These are phyloP conservation scores for Batillaria attramentaria DNA, from an alignment of 1,140 invertebrate genomes.

Conservation along the genomic window DNA sequence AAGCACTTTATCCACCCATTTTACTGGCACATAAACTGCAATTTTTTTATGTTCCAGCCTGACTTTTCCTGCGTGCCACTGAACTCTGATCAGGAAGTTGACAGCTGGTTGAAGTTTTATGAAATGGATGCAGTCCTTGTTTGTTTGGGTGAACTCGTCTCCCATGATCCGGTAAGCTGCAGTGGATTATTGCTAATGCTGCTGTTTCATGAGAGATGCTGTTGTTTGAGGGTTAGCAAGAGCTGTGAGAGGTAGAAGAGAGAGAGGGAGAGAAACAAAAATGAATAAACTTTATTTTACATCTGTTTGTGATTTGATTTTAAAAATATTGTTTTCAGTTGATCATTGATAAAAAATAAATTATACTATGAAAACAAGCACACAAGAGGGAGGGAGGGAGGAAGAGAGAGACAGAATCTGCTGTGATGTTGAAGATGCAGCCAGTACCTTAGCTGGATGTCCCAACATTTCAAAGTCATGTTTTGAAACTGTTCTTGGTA, in stretches of 20 bases:
- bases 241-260: too few relatives aligned
- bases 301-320: too few relatives aligned
- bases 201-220: too few relatives aligned
- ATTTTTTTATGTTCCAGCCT: conserved; percentile 74
- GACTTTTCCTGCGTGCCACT: conserved; percentile 88
- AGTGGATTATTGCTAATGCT: too few relatives aligned
- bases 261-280: too few relatives aligned
- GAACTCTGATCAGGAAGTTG: conserved; percentile 80
- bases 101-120: conserved; percentile 93
- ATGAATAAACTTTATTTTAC: too few relatives aligned
- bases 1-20: too few relatives aligned
- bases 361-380: background rate
- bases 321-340: background rate
- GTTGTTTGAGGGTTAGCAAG: background rate
- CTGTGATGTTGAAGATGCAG: too few relatives aligned
- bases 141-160: conserved; percentile 89
- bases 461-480: too few relatives aligned
- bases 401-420: background rate
- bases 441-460: too few relatives aligned
- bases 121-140: conserved; percentile 90
- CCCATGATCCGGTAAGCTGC: conserved; percentile 83
- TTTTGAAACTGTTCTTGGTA: too few relatives aligned
- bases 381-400: background rate
- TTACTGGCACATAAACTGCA: too few relatives aligned
- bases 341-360: background rate